Percentiles rank a stretch among this genome's conserved stretches.
Evolutionary conservation across 2,113 vertebrate species (phyloP).

Genomic region (Forbesichthys agassizii): DNA sequence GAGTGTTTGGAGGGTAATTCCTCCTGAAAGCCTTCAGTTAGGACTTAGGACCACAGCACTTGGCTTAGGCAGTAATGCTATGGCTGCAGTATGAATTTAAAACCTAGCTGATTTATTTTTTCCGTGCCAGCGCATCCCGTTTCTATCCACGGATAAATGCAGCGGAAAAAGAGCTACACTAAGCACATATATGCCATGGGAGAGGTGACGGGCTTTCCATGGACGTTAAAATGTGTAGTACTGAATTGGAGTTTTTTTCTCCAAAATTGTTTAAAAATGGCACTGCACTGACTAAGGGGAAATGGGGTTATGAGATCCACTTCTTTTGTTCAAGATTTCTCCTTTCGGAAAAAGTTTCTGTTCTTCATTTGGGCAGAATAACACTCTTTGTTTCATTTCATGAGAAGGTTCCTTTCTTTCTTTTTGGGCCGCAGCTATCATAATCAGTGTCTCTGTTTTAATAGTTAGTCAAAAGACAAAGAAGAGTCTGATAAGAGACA

Average conservation of each 20-base stretch:
- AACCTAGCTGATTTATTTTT: slow-evolving; percentile 64
- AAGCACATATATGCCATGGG: slow-evolving; percentile 40
- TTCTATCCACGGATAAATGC: slow-evolving; percentile 48
- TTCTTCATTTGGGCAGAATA: slow-evolving; percentile 41
- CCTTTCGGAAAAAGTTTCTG: slow-evolving; percentile 33
- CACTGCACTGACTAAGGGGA: slow-evolving; percentile 20
- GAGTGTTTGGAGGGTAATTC: slow-evolving; percentile 25
- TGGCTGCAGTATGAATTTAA: slow-evolving; percentile 50
- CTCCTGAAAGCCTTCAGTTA: slow-evolving; percentile 61
- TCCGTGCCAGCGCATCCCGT: slow-evolving; percentile 71
- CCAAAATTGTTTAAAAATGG: slow-evolving; percentile 8
- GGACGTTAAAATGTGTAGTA: slow-evolving; percentile 23
- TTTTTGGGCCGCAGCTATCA: not conserved
- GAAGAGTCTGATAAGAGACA: not conserved
- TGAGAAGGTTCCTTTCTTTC: not conserved
- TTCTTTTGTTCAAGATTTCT: not conserved
- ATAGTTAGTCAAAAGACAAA: not conserved
- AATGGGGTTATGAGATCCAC: slow-evolving; percentile 1
- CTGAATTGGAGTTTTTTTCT: slow-evolving; percentile 20
- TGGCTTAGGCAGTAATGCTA: slow-evolving; percentile 41
- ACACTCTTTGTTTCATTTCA: slow-evolving; percentile 34
- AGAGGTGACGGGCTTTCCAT: slow-evolving; percentile 49
- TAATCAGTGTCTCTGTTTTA: not conserved
- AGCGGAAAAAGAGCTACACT: slow-evolving; percentile 43
- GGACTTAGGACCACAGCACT: slow-evolving; percentile 14